Conservation (phyloP, 2,888 invertebrate species). For the Andrena bucephala region DNA sequence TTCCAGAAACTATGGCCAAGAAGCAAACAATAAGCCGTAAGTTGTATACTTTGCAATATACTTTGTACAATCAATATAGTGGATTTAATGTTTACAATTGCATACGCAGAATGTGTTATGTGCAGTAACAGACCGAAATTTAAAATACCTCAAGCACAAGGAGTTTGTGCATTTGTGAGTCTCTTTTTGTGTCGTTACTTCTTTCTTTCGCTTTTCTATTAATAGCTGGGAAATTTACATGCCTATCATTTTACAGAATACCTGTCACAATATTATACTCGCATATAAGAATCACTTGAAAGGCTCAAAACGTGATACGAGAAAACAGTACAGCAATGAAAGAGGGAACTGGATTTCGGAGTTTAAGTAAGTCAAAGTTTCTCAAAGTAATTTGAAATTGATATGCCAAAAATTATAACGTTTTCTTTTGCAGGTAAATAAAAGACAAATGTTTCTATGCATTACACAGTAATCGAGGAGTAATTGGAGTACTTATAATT, state of each 20-base stretch:
- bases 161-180: constrained; percentile 46
- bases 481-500: constrained; percentile 6
- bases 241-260: constrained; percentile 27
- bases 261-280: constrained; percentile 6
- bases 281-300: background rate
- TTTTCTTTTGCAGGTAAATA: constrained; percentile 13
- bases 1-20: constrained; percentile 22
- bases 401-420: background rate
- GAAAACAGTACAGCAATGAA: background rate
- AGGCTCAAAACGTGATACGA: background rate
- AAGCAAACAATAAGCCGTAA: constrained; percentile 37
- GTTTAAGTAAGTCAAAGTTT: constrained; percentile 45
- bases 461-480: background rate
- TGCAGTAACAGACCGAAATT: constrained; percentile 28
- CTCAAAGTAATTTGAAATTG: constrained; percentile 7
- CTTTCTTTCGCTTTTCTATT: background rate
- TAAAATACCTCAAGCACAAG: constrained; percentile 12
- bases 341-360: constrained; percentile 40
- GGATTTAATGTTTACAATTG: constrained; percentile 7
- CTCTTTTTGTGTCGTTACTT: background rate
- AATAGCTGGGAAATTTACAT: background rate
- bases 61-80: background rate
- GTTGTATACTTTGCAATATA: constrained; percentile 36
- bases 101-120: constrained; percentile 12
- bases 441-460: background rate